Evolutionary conservation across 2,113 vertebrate species (phyloP), one percentile per base, ranked within the genome.

Genomic region (Recurvirostra avosetta): DNA sequence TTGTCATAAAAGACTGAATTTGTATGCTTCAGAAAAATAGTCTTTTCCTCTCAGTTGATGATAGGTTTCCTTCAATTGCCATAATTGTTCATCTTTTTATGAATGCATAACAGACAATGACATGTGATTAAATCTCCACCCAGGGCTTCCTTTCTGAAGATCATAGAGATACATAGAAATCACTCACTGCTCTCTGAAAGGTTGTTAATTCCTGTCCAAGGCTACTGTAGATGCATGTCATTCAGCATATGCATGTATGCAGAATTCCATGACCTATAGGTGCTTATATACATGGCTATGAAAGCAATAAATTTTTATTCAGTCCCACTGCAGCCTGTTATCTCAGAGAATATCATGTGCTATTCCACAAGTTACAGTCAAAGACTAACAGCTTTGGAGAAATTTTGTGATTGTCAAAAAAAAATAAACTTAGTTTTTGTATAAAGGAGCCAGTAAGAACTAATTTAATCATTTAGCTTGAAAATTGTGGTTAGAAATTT

Each of bases 31-130:
- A 94, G 96, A 97, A 97, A 97, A 97, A 97, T 55, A 96, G 97
- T 97, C 93, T 96, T 98, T 98, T 97, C 87, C 97, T 97, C 89
- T 83, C 34, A 67, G 59, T 47, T 97, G 97, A 98, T 98, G 97
- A 98, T 70, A 98, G 97, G 96, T 97, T 95, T 94, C 85, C 92
- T 95, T 97, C 91, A 90, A 97, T 93, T 90, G 92, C 92, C 52
- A 70, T 97, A 96, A 97, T 96, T 94, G 97, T 95, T 96, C 97
- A 92, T 95, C 95, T 92, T 95, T 95, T 92, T 88, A 83, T 92
- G 95, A 97, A 88, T 90, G 94, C 92, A 67, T 92, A 85, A 78
- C 88, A 89, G 94, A 97, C 97, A 92, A 93, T 96, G 92, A 95
- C 92, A 82, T 94, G 87, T 83, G 94, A 96, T 96, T 95, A 95